Conservation (phyloP, 2,113 vertebrate genomes). For the Prunella fulvescens region DNA sequence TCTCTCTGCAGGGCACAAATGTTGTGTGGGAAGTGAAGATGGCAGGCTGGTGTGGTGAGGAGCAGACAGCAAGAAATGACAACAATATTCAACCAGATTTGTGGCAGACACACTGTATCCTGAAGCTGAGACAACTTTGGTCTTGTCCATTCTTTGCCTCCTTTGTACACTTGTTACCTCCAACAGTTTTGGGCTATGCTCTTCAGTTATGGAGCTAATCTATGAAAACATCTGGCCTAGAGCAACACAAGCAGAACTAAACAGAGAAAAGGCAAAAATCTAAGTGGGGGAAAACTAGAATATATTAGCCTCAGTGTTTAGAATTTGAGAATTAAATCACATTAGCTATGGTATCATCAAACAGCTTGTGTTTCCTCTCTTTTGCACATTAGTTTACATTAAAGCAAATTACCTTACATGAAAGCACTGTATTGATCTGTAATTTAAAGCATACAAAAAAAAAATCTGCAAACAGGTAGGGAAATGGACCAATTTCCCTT, state of each 20-base stretch:
- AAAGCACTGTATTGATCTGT: neutral
- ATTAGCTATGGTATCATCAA: neutral
- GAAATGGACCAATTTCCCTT: neutral
- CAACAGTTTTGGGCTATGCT: neutral
- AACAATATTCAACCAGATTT: neutral
- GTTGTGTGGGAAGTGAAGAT: rapidly evolving
- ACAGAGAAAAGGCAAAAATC: neutral
- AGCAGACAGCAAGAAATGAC: neutral
- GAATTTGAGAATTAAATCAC: neutral
- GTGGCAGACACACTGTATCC: neutral
- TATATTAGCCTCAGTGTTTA: neutral
- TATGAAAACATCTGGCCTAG: neutral
- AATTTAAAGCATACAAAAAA: neutral
- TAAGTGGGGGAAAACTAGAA: neutral
- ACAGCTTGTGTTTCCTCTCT: neutral
- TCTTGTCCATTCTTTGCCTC: neutral
- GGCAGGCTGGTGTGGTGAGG: neutral
- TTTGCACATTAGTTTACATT: neutral
- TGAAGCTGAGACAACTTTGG: neutral
- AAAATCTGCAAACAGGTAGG: neutral
- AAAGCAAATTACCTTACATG: neutral
- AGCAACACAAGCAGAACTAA: neutral
- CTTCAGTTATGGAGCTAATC: neutral
- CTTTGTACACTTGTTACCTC: neutral
- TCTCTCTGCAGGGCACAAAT: neutral